A percentile compares a stretch with the other conserved stretches of the same genome.
Conservation (phyloP, 2,113 vertebrate genomes). For the Chloroceryle aenea region DNA sequence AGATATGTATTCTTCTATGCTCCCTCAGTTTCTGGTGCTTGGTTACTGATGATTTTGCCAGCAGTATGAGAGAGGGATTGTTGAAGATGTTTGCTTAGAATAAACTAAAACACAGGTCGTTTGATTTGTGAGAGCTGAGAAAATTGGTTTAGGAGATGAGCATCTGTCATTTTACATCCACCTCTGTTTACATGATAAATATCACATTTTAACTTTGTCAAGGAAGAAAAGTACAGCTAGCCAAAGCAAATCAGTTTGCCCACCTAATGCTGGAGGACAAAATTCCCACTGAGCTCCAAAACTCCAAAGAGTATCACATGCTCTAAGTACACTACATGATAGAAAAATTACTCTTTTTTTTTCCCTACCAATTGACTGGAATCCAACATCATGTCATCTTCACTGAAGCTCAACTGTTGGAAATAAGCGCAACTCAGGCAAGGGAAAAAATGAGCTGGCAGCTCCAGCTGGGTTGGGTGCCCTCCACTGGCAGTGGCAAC, state of each 20-base stretch:
- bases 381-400: neutral
- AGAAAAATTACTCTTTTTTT: neutral
- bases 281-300: neutral
- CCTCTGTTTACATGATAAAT: neutral
- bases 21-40: neutral
- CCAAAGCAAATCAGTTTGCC: neutral
- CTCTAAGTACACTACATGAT: neutral
- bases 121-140: neutral
- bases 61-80: neutral
- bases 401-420: neutral
- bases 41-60: neutral
- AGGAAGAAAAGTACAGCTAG: neutral
- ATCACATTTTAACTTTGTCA: neutral
- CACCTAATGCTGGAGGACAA: neutral
- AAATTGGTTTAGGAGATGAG: rapidly evolving
- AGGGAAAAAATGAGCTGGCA: neutral
- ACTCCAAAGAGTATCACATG: neutral
- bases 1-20: neutral
- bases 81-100: neutral
- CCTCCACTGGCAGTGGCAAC: neutral
- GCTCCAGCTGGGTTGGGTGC: neutral
- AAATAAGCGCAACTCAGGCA: neutral
- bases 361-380: rapidly evolving
- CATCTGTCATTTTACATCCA: neutral
- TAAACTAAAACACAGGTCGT: neutral